phyloP scores from a whole-genome alignment of 2,888 invertebrate species.

The Deilephila porcellus region DNA sequence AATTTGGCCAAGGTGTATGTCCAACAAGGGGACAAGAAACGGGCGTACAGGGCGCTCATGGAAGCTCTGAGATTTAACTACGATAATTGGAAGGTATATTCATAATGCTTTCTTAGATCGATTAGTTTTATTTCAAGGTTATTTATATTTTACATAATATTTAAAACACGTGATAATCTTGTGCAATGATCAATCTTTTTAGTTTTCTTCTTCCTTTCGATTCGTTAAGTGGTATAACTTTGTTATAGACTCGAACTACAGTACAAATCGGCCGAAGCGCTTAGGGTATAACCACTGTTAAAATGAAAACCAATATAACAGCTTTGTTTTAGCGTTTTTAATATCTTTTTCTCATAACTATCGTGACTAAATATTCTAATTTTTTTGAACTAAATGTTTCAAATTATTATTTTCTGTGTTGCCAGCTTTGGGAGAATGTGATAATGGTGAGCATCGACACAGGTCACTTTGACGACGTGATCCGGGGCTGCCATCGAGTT shows the following conservation, averaged over 20 bases:
- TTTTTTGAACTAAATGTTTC: too few species aligned
- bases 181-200: too few species aligned
- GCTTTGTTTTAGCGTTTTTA: too few species aligned
- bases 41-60: constrained; percentile 93
- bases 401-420: constrained; percentile 22
- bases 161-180: too few species aligned
- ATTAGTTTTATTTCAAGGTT: constrained; percentile 80
- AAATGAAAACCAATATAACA: too few species aligned
- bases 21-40: constrained; percentile 92
- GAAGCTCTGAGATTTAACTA: constrained; percentile 97
- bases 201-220: too few species aligned
- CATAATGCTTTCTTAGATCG: not conserved
- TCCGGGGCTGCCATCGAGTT: constrained; percentile 93
- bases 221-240: too few species aligned
- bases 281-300: too few species aligned
- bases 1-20: constrained; percentile 98
- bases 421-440: constrained; percentile 95
- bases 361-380: too few species aligned
- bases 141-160: not conserved
- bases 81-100: constrained; percentile 93
- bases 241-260: too few species aligned
- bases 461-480: constrained; percentile 92
- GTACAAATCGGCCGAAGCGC: too few species aligned
- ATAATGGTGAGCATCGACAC: constrained; percentile 94
- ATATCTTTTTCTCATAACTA: too few species aligned